These are phyloP conservation scores for Salarias fasciatus DNA, from an alignment of 2,797 vertebrate genomes.

Conservation along the genomic window DNA sequence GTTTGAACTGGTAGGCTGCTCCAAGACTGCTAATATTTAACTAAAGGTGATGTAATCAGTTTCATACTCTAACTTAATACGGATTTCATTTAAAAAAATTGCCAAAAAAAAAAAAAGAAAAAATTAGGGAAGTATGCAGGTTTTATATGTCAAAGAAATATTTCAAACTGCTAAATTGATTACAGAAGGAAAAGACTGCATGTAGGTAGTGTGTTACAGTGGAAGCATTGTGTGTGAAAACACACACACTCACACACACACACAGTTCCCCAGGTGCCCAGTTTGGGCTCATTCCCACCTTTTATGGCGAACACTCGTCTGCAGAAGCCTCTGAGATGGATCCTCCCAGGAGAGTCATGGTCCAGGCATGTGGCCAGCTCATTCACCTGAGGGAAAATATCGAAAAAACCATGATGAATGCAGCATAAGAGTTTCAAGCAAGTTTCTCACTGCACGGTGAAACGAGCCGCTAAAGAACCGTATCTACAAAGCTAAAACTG, in stretches of 20 bases:
- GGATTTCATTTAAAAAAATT: too few species aligned
- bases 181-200: too few species aligned
- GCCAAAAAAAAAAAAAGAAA: too few species aligned
- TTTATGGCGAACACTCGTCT: constrained; percentile 91
- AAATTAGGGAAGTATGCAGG: too few species aligned
- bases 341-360: constrained; percentile 87
- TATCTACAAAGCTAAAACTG: background rate
- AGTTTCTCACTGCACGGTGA: background rate
- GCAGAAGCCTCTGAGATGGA: constrained; percentile 92
- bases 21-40: too few species aligned
- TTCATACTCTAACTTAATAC: too few species aligned
- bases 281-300: constrained; percentile 75
- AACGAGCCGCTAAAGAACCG: background rate
- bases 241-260: background rate
- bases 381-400: constrained; percentile 79
- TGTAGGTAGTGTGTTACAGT: background rate
- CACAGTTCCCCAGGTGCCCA: too few species aligned
- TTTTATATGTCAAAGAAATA: too few species aligned
- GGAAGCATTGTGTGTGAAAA: background rate
- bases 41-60: too few species aligned
- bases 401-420: background rate
- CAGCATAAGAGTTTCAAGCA: background rate
- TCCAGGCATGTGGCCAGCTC: constrained; percentile 87
- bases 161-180: too few species aligned
- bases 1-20: too few species aligned